Percentiles rank a stretch among this genome's conserved stretches.
Conservation (phyloP, 2,113 vertebrate genomes). For the Mormyrus iriodes region DNA sequence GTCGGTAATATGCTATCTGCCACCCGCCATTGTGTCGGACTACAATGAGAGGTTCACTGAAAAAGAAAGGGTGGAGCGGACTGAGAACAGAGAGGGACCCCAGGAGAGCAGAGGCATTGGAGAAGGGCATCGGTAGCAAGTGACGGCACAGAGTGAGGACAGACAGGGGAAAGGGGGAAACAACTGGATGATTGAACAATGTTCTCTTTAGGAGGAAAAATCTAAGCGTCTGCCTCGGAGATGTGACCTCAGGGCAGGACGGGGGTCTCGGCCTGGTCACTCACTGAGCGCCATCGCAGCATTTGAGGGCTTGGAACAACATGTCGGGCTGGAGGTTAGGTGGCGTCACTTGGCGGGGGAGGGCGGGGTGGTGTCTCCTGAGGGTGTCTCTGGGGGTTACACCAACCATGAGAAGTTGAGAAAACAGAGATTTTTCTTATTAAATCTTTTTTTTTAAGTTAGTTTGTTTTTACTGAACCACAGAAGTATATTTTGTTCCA, state of each 20-base stretch:
- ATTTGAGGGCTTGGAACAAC: slow-evolving; percentile 11
- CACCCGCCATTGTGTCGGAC: background rate
- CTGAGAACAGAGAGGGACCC: background rate
- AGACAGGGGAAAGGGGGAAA: slow-evolving; percentile 16
- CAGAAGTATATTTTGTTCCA: background rate
- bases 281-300: background rate
- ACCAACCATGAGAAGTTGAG: background rate
- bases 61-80: background rate
- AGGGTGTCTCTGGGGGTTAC: background rate
- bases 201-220: slow-evolving; percentile 23
- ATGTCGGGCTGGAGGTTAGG: background rate
- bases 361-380: too few species aligned
- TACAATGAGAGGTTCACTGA: background rate
- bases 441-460: background rate
- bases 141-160: background rate
- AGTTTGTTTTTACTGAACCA: background rate
- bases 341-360: background rate
- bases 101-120: background rate
- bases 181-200: background rate
- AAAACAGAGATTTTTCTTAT: background rate
- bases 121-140: background rate
- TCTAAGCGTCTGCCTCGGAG: slow-evolving; percentile 10
- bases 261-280: background rate
- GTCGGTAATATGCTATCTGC: slow-evolving; percentile 4
- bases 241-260: background rate